phyloP scores from a whole-genome alignment of 2,113 vertebrate genomes.

The Megaceryle torquata region DNA sequence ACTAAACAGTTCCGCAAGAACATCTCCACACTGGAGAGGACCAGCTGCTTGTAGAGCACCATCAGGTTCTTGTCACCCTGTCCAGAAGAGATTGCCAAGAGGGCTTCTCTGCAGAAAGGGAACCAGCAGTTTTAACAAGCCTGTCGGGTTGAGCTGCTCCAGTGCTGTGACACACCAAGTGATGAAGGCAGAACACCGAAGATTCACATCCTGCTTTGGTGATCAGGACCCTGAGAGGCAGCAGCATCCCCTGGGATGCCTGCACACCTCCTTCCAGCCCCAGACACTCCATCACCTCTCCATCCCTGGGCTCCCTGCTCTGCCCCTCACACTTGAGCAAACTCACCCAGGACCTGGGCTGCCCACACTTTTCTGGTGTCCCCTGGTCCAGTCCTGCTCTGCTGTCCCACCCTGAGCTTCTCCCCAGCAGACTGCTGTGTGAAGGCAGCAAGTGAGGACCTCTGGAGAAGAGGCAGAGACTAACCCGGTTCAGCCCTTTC shows the following conservation, averaged over 20 bases:
- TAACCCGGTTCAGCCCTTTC: background rate
- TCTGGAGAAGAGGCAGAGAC: background rate
- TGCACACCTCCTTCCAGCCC: background rate
- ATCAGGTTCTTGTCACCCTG: background rate
- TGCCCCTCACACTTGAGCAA: background rate
- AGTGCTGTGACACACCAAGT: rapidly evolving
- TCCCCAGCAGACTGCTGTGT: rapidly evolving
- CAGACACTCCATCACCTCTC: background rate
- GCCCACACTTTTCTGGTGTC: rapidly evolving
- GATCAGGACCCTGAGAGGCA: background rate
- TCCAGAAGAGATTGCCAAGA: background rate
- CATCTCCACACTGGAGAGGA: background rate
- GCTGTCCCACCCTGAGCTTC: background rate
- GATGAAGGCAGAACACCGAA: background rate
- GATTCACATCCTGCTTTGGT: rapidly evolving
- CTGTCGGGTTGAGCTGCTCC: rapidly evolving
- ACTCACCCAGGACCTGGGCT: background rate
- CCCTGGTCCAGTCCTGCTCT: background rate
- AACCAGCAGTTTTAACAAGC: background rate
- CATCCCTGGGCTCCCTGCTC: background rate
- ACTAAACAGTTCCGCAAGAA: background rate
- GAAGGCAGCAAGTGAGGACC: background rate
- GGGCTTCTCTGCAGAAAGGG: background rate
- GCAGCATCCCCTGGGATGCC: background rate
- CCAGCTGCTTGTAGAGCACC: background rate